Conservation (phyloP, 2,113 vertebrate species). For the Petaurus breviceps region DNA sequence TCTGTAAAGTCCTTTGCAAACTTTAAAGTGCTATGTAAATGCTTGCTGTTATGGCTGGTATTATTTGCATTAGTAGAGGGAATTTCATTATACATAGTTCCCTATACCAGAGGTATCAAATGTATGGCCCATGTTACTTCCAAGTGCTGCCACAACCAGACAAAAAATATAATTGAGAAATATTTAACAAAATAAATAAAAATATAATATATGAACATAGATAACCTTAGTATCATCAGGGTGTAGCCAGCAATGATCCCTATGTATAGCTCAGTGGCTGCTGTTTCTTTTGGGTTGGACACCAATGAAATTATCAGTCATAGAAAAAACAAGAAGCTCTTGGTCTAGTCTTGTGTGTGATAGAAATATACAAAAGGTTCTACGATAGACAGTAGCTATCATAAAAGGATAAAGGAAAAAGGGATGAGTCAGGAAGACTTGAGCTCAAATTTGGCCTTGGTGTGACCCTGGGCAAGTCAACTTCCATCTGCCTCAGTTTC, state of each 20-base stretch:
- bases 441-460: not conserved
- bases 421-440: not conserved
- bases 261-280: not conserved
- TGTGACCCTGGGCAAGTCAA: not conserved
- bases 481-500: not conserved
- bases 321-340: not conserved
- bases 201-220: not conserved
- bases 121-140: not conserved
- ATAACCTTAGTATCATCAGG: not conserved
- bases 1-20: not conserved
- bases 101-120: not conserved
- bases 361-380: not conserved
- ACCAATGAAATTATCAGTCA: not conserved
- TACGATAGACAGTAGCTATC: not conserved
- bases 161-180: not conserved
- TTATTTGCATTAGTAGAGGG: too few relatives aligned
- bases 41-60: not conserved
- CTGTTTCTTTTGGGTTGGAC: not conserved
- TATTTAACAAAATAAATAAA: not conserved
- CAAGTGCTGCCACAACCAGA: not conserved
- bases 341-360: not conserved
- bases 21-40: not conserved
- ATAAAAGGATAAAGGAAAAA: not conserved
- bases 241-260: not conserved
- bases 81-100: not conserved